phyloP scores from a whole-genome alignment of 2,888 invertebrate species.

The Cryptus armator region DNA sequence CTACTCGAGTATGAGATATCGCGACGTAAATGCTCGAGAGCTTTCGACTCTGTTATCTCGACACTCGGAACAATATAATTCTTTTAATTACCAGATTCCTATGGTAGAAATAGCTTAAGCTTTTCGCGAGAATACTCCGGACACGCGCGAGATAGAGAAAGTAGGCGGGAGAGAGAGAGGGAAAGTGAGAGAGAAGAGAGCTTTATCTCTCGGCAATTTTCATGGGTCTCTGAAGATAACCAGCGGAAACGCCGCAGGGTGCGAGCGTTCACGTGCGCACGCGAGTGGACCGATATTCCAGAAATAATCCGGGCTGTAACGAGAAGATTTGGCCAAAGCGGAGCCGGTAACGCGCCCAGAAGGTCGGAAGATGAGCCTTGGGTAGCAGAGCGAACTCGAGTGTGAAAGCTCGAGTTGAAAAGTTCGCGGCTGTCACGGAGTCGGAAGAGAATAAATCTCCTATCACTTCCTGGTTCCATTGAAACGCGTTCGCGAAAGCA shows the following conservation, averaged over 20 bases:
- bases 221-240: slow-evolving; percentile 65
- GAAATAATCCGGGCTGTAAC: slow-evolving; percentile 68
- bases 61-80: slow-evolving; percentile 54
- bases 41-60: neutral
- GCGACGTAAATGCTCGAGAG: neutral
- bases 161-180: neutral
- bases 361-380: slow-evolving; percentile 39
- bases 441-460: neutral
- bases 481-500: neutral
- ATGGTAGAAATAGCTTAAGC: slow-evolving; percentile 54
- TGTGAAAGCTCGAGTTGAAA: slow-evolving; percentile 15
- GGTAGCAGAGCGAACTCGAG: neutral
- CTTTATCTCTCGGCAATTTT: slow-evolving; percentile 61
- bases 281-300: slow-evolving; percentile 62
- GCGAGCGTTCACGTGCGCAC: slow-evolving; percentile 56
- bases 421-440: slow-evolving; percentile 14
- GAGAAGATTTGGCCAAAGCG: slow-evolving; percentile 65
- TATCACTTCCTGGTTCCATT: neutral
- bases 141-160: slow-evolving; percentile 14
- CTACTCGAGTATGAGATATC: slow-evolving; percentile 22
- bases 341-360: slow-evolving; percentile 31
- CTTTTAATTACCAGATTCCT: slow-evolving; percentile 64
- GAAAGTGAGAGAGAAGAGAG: slow-evolving; percentile 48
- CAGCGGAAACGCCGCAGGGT: slow-evolving; percentile 36
- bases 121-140: slow-evolving; percentile 46